Evolutionary conservation across 2,888 invertebrate genomes (phyloP).

Genomic region (Eudasyphora cyanicolor): DNA sequence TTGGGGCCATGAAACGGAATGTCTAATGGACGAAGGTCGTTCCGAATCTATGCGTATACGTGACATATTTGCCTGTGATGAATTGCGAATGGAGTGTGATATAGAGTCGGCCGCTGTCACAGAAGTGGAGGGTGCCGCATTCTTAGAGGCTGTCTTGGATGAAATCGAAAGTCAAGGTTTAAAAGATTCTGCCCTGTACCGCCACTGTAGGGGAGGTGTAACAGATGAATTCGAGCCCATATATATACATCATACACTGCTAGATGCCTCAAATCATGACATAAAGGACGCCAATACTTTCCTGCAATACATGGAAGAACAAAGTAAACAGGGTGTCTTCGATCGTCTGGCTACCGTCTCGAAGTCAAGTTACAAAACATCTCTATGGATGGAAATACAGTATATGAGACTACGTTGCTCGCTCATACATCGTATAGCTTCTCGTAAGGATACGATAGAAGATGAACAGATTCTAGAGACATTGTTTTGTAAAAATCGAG

Average conservation of each 20-base stretch:
- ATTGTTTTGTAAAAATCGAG: constrained; percentile 78
- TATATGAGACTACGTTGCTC: constrained; percentile 79
- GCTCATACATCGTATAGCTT: constrained; percentile 76
- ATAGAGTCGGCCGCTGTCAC: constrained; percentile 69
- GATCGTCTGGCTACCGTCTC: constrained; percentile 75
- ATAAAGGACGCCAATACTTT: constrained; percentile 75
- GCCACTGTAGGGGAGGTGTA: constrained; percentile 75
- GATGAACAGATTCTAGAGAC: constrained; percentile 76
- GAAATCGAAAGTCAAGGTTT: constrained; percentile 75
- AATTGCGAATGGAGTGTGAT: constrained; percentile 72
- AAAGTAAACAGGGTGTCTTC: constrained; percentile 74
- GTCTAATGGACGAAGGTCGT: constrained; percentile 70
- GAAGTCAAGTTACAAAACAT: constrained; percentile 75
- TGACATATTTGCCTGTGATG: constrained; percentile 74
- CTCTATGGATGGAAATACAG: constrained; percentile 77
- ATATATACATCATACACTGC: constrained; percentile 76
- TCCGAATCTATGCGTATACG: constrained; percentile 71
- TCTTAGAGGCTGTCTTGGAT: constrained; percentile 75
- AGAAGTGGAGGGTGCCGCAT: constrained; percentile 71
- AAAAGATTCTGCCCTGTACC: constrained; percentile 74
- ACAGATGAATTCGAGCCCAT: constrained; percentile 77
- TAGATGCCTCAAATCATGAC: constrained; percentile 74
- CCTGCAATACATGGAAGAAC: constrained; percentile 76
- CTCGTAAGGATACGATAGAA: constrained; percentile 74
- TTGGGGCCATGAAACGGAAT: constrained; percentile 76